A percentile compares a stretch with the other conserved stretches of the same genome.
Evolutionary conservation across 1,140 invertebrate species (phyloP).

Genomic region (Zaprionus africanus): DNA sequence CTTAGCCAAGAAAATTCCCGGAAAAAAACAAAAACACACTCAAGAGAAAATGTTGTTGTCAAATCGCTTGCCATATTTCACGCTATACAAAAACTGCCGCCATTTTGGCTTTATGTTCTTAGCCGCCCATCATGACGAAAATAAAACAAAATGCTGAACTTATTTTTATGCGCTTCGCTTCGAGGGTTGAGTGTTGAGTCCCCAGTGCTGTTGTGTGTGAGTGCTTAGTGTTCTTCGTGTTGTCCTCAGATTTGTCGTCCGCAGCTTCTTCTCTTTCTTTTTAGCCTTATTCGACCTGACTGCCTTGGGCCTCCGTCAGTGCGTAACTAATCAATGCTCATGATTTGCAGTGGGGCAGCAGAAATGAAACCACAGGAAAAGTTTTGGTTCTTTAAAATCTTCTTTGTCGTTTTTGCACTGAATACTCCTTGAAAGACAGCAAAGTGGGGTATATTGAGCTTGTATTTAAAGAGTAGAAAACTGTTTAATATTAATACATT

Average conservation of each 20-base stretch:
- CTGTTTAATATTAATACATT: no score
- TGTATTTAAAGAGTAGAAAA: no score
- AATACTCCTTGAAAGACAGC: neutral
- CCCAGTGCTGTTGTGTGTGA: neutral
- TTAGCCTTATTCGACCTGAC: neutral
- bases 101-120: conserved; percentile 42
- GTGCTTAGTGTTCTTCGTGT: neutral
- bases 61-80: conserved; percentile 35
- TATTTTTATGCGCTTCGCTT: conserved; percentile 34
- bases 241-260: conserved; percentile 5
- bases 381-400: conserved; percentile 41
- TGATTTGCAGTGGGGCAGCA: conserved; percentile 35
- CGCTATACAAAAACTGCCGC: conserved; percentile 28
- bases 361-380: conserved; percentile 36
- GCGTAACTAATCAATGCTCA: conserved; percentile 67
- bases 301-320: conserved; percentile 11
- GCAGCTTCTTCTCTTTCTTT: neutral
- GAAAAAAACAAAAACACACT: conserved; percentile 1
- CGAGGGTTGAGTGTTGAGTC: conserved; percentile 1
- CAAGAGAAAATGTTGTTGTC: conserved; percentile 17
- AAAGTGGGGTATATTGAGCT: neutral
- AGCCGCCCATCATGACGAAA: conserved; percentile 34
- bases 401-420: neutral
- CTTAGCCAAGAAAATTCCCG: conserved; percentile 7
- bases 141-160: conserved; percentile 30